Evolutionary conservation across 2,797 vertebrate genomes (phyloP).

Genomic region (Selene dorsalis): DNA sequence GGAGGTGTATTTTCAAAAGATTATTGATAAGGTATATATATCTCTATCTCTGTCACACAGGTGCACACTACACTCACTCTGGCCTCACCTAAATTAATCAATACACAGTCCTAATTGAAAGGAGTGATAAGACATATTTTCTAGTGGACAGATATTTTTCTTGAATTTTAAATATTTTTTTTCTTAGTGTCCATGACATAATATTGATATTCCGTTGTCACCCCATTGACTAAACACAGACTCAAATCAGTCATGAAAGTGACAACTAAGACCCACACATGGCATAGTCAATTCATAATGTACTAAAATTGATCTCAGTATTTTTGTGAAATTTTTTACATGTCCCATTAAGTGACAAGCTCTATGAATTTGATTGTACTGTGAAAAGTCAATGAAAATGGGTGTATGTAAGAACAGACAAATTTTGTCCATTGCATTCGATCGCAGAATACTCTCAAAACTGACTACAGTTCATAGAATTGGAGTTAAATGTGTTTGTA

Average conservation of each 20-base stretch:
- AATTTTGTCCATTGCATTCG: constrained; percentile 7
- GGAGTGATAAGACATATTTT: constrained; percentile 19
- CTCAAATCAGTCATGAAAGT: constrained; percentile 65
- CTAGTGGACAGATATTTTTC: constrained; percentile 15
- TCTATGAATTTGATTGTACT: constrained; percentile 20
- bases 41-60: constrained; percentile 35
- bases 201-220: constrained; percentile 52
- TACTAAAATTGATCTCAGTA: constrained; percentile 28
- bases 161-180: constrained; percentile 37
- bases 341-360: constrained; percentile 2
- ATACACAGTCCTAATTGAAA: constrained; percentile 1
- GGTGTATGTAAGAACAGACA: constrained; percentile 13
- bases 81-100: constrained; percentile 22
- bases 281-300: constrained; percentile 40
- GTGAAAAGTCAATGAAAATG: constrained; percentile 26
- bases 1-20: constrained; percentile 99
- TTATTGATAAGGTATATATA: constrained; percentile 93
- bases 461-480: constrained; percentile 5
- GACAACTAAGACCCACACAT: constrained; percentile 53
- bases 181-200: neutral
- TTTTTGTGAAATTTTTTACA: constrained; percentile 56
- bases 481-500: constrained; percentile 26
- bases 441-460: constrained; percentile 22
- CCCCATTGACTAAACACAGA: constrained; percentile 54
- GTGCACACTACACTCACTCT: constrained; percentile 29